A percentile compares a stretch with the other conserved stretches of the same genome.
These are phyloP conservation scores for Kryptolebias marmoratus DNA, from an alignment of 2,113 vertebrate genomes.

Conservation along the genomic window DNA sequence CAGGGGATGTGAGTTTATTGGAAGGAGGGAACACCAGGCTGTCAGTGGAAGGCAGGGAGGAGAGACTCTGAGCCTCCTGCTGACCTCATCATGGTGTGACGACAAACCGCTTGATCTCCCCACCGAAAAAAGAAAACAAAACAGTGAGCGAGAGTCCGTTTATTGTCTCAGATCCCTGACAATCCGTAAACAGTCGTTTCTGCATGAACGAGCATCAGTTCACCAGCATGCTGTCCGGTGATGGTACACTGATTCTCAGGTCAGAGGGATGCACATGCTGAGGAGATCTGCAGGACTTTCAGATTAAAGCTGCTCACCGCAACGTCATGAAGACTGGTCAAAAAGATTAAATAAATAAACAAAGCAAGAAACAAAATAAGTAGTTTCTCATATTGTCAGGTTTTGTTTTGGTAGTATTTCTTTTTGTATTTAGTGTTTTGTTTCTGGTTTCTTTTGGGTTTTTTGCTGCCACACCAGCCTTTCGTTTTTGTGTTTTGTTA, in stretches of 20 bases:
- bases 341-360: too few relatives aligned
- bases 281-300: conserved; percentile 49
- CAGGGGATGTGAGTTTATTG: conserved; percentile 52
- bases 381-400: too few relatives aligned
- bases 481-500: too few relatives aligned
- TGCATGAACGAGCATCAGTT: conserved; percentile 44
- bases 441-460: too few relatives aligned
- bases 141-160: conserved; percentile 45
- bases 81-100: conserved; percentile 59
- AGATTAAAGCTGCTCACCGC: conserved; percentile 41
- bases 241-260: conserved; percentile 63
- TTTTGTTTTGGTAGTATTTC: too few relatives aligned
- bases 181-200: conserved; percentile 65
- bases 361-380: too few relatives aligned
- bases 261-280: conserved; percentile 46
- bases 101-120: conserved; percentile 32
- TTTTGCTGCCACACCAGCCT: too few relatives aligned
- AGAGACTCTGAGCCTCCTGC: conserved; percentile 24
- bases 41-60: conserved; percentile 51
- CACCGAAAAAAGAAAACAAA: conserved; percentile 24
- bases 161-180: conserved; percentile 52
- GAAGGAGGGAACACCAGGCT: conserved; percentile 48
- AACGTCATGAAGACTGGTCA: too few relatives aligned
- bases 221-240: conserved; percentile 41
- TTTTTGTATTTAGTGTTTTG: too few relatives aligned